Base-by-base conservation (phyloP, 30 jellyfish, hydroid and myxozoan genomes). In the Pseudorhiza aurosa region DNA sequence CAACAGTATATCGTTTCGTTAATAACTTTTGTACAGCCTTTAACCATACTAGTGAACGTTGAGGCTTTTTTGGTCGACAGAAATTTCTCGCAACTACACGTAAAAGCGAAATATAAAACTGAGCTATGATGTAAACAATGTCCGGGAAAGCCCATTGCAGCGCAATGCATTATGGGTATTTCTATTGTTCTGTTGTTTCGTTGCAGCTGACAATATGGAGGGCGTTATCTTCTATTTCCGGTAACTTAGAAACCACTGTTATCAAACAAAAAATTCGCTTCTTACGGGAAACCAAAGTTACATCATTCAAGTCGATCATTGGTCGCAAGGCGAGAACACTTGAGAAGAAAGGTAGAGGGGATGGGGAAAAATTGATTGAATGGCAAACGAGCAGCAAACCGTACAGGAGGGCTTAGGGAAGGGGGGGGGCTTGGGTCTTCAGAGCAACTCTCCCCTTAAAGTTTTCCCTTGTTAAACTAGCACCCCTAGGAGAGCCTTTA, bases 121-220 rank as follows among this genome's bases (percentile, higher is more conserved):
- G 14, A 53, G 67, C 10, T 0, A 42, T 65, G 82, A 35, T 53
- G 75, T 65, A 68, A 64, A 50, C 67, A 80, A 65, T 40, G 59
- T 64, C 57, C 37, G 79, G 81, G 77, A 80, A 64, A 47, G 30
- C 88, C 86, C 75, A 50, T 14, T 22, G 84, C 33, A 37, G 46
- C 72, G 76, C 91, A 80, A 45, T 43, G 91, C 91, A 80, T 68
- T 40, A 53, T 80, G 91, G 91, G 62, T 24, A 6, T 30, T 40
- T 14, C 37, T 51, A 64, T 80, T 80, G 91, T 80, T 65, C 79
- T 24, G 14, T 57, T 58, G 35, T 37, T 4, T 19, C 37, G 29
- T 7, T 9, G 24, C 37, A 36, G 19, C 67, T 18, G 24, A 53
- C 67, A 53, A 53, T 53, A 53, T 3, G 36, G 24, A 53, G 67